Percentiles rank a stretch among this genome's conserved stretches.
phyloP scores from a whole-genome alignment of 2,113 vertebrate species.

The Dendropsophus ebraccatus region DNA sequence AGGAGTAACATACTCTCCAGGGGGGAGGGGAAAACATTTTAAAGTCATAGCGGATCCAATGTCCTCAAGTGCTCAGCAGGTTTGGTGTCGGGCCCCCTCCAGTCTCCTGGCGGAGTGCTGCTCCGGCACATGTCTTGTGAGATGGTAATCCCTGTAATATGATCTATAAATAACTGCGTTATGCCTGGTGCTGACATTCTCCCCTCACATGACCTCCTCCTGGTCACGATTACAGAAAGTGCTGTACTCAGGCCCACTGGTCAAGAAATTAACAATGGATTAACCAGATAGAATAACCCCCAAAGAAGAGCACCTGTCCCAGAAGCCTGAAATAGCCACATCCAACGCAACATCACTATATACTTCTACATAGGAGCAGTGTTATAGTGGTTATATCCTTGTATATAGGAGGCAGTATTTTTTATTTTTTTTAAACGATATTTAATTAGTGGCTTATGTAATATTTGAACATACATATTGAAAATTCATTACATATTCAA shows the following conservation, averaged over 20 bases:
- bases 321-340: background rate
- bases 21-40: too few relatives aligned
- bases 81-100: background rate
- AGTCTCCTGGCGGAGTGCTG: background rate
- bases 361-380: background rate
- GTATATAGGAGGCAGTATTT: background rate
- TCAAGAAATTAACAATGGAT: background rate
- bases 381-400: too few relatives aligned
- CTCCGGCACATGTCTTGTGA: slow-evolving; percentile 28
- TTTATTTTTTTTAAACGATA: too few relatives aligned
- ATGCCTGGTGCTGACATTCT: slow-evolving; percentile 16
- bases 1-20: too few relatives aligned
- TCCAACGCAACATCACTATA: background rate
- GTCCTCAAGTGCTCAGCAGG: background rate
- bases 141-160: slow-evolving; percentile 50
- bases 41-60: too few relatives aligned
- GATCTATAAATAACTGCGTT: slow-evolving; percentile 44
- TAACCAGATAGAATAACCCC: background rate
- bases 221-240: background rate
- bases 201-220: slow-evolving; percentile 39
- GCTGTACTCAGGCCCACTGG: background rate
- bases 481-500: too few relatives aligned
- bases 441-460: too few relatives aligned
- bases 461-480: too few relatives aligned
- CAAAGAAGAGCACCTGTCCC: background rate